Evolutionary conservation across 2,113 vertebrate species (phyloP), one percentile per base, ranked within the genome.

Genomic region (Rissa tridactyla): DNA sequence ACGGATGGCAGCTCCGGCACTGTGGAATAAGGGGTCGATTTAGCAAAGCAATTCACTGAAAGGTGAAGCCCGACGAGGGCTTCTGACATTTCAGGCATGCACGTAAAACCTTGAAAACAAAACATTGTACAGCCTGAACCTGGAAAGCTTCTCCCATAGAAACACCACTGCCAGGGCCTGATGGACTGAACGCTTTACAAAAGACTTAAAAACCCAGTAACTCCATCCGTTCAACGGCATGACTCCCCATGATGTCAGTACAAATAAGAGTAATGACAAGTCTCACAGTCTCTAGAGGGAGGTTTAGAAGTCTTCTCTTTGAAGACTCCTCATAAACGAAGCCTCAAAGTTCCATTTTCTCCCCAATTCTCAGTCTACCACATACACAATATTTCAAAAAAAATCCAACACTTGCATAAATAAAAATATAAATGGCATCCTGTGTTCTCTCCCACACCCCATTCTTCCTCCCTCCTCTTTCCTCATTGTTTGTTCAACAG

Each of bases 401-500:
- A 38, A 87, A n/a, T 5, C 60, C 64, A 91, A 44, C 58, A 38
- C 89, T 95, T 62, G 42, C 91, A 96, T 70, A 96, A 97, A 96
- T 85, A 93, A 92, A 92, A 97, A 90, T 82, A 91, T 44, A 94
- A 96, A 96, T 90, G 95, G 84, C 87, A 94, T 92, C 92, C 95
- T 97, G 90, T 64, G 87, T 95, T 92, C 95, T 90, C 90, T 87
- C 88, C 94, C 94, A 95, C 95, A 95, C 90, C 90, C 96, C 84
- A 76, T 79, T 95, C 89, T 83, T 89, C 92, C 86, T 96, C 90
- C 92, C 94, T 96, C 92, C 62, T 87, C 82, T 86, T 70, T 40
- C 92, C 92, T 95, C 94, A 92, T 96, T 96, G 95, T 97, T 97
- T 92, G 81, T 64, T 95, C 94, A 97, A 96, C 95, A 96, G 97